These are phyloP conservation scores for Rynchops niger DNA, from an alignment of 2,113 vertebrate species.

Conservation along the genomic window DNA sequence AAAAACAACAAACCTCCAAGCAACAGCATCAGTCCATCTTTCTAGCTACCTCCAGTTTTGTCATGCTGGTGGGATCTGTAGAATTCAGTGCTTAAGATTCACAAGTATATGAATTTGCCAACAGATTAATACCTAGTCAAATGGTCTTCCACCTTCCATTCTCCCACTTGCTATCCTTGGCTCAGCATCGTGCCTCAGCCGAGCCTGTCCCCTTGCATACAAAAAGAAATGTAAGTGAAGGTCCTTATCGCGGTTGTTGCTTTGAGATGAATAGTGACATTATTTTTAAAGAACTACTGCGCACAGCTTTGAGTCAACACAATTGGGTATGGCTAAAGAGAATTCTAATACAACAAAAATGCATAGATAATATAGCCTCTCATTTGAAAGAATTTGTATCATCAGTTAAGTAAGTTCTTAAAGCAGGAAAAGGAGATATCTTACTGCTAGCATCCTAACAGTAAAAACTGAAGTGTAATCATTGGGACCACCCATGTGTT, in stretches of 20 bases:
- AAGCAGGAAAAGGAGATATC: not conserved
- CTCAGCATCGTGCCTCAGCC: not conserved
- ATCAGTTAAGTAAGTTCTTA: not conserved
- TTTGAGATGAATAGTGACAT: not conserved
- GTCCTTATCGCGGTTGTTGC: not conserved
- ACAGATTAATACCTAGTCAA: not conserved
- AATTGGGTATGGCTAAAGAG: not conserved
- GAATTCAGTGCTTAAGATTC: not conserved
- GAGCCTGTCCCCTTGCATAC: not conserved
- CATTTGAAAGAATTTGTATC: not conserved
- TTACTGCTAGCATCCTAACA: not conserved
- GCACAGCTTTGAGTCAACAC: not conserved
- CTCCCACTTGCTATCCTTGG: not conserved
- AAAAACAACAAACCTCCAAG: not conserved
- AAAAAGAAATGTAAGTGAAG: not conserved
- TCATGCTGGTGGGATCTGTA: not conserved
- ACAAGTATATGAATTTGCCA: not conserved
- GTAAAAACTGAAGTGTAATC: not conserved
- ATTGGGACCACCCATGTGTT: not conserved
- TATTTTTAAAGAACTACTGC: not conserved
- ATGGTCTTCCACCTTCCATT: not conserved
- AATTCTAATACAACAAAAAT: not conserved
- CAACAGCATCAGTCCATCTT: not conserved
- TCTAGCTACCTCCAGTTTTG: not conserved
- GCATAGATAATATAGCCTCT: not conserved